Base-by-base conservation (phyloP, 2,888 invertebrate genomes). In the Scaptomyza caliginosa region DNA sequence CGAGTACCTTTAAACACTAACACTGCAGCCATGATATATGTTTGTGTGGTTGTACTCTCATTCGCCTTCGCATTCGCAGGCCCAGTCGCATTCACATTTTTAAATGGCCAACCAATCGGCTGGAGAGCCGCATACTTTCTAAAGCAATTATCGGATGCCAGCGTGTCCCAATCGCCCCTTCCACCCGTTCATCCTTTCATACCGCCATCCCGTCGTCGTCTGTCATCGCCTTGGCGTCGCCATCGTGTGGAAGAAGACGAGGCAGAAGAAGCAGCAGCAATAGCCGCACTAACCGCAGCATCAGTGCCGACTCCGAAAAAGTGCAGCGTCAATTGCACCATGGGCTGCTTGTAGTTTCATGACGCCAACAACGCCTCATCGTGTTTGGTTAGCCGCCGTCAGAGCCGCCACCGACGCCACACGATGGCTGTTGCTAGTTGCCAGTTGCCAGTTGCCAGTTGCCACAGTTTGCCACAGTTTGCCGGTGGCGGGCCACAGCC, bases 291-390 rank as follows among this genome's bases (percentile, higher is more conserved):
- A 23, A 40, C 48, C 46, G 4, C 17, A 23, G 30, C 23, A 23
- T 49, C n/a, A 42, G 24, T 17, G 49, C 34, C 26, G 28, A 13
- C 30, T 19, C 38, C 45, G 40, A 40, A 34, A 40, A 50, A 52
- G 39, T 48, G 56, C 60, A 74, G 74, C 77, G 79, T 79, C 79
- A 75, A 72, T 77, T 79, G 83, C 63, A 70, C 67, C 77, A 68
- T 69, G 77, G 77, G 75, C 70, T 82, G 86, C 78, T 78, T 88
- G 88, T 88, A 79, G 89, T 79, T 88, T 88, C 77, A 88, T 89
- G 88, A 89, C 88, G 88, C 84, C 83, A 88, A 89, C 89, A 89
- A 89, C 89, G 89, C 89, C 89, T 89, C 89, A 82, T 87, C 89
- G 89, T 89, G 88, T 89, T 88, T 87, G 87, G 76, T 82, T 78